Evolutionary conservation across 2,113 vertebrate species (phyloP).

Genomic region (Dipodomys spectabilis): DNA sequence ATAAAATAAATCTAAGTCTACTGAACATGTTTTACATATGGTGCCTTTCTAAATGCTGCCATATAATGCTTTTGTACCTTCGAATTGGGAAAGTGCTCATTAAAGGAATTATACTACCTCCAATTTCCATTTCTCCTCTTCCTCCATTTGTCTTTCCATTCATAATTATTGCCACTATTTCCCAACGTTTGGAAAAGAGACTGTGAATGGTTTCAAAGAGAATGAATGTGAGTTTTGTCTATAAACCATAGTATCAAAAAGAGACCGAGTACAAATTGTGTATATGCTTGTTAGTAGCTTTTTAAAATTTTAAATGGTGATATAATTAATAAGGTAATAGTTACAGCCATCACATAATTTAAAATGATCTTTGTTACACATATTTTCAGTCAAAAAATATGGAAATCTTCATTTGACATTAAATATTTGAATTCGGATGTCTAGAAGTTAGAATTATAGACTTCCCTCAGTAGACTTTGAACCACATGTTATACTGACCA

Average conservation of each 20-base stretch:
- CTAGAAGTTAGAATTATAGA: neutral
- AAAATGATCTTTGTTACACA: neutral
- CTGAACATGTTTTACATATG: neutral
- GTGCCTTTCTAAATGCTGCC: neutral
- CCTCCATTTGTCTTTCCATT: neutral
- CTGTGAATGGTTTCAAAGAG: neutral
- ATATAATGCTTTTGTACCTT: neutral
- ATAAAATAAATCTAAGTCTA: neutral
- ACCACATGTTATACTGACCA: neutral
- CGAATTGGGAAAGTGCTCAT: neutral
- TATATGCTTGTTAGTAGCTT: neutral
- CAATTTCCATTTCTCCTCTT: neutral
- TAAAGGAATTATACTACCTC: neutral
- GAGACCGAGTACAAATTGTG: neutral
- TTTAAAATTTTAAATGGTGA: conserved; percentile 7
- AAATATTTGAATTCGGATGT: neutral
- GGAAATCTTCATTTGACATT: neutral
- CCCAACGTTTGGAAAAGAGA: neutral
- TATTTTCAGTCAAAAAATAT: neutral
- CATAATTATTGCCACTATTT: neutral
- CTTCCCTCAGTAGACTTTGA: neutral
- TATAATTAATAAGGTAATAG: neutral
- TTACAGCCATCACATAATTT: neutral
- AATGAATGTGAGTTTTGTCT: neutral
- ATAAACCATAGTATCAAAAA: neutral